A percentile compares a stretch with the other conserved stretches of the same genome.
Conservation (phyloP, 2,888 invertebrate genomes). For the Epirrita christyi region DNA sequence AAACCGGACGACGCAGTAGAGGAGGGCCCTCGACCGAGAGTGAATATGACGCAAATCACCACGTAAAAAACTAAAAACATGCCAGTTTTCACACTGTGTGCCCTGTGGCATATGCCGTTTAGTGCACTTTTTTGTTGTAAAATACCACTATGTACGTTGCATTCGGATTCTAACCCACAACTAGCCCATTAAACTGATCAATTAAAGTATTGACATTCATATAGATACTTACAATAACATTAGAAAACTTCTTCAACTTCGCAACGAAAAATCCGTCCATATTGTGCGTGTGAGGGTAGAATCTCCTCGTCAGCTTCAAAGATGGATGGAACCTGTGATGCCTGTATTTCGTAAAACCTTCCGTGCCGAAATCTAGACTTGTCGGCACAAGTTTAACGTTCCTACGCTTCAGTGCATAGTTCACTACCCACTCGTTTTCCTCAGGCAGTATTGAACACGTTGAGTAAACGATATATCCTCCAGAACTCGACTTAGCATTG, state of each 20-base stretch:
- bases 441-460: conserved; percentile 99
- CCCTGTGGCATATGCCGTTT: no score
- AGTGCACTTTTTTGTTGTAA: no score
- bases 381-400: conserved; percentile 97
- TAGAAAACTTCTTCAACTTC: conserved; percentile 98
- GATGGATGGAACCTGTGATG: conserved; percentile 95
- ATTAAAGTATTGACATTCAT: no score
- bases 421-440: conserved; percentile 99
- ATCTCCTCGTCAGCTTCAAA: conserved; percentile 93
- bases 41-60: no score
- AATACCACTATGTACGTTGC: no score
- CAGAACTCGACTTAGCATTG: conserved; percentile 95
- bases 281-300: conserved; percentile 99
- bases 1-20: no score
- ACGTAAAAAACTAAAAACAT: no score
- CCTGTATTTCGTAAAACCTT: conserved; percentile 96
- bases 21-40: no score
- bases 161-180: no score
- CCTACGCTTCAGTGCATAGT: conserved; percentile 96
- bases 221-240: conserved; percentile 85
- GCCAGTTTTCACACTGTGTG: no score
- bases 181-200: no score
- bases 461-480: conserved; percentile 98
- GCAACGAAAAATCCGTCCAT: conserved; percentile 99
- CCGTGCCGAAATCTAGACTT: conserved; percentile 97